These are phyloP conservation scores for Olivierus martensii DNA, from an alignment of 1,140 invertebrate species.

Conservation along the genomic window DNA sequence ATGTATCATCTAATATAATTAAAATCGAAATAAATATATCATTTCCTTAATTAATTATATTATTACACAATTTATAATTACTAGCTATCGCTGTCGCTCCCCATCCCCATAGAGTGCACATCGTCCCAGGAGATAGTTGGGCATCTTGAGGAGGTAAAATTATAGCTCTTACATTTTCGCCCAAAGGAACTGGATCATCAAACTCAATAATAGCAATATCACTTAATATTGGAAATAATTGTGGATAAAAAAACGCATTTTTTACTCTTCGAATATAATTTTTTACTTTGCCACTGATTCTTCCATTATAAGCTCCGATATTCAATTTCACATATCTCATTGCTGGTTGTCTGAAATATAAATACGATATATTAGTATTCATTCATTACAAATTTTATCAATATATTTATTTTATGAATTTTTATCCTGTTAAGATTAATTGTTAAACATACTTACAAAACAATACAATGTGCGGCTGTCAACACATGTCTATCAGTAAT, in stretches of 20 bases:
- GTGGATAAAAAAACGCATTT: neutral
- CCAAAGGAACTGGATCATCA: constrained; percentile 4
- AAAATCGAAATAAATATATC: no score
- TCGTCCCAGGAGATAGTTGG: neutral
- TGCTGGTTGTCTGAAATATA: neutral
- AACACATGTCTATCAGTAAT: constrained; percentile 26
- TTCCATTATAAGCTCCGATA: neutral
- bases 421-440: no score
- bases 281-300: no score
- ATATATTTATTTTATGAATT: no score
- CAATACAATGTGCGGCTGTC: constrained; percentile 28
- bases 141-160: neutral
- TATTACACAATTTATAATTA: no score
- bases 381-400: no score
- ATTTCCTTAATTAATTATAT: no score
- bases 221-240: neutral
- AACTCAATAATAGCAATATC: constrained; percentile 12
- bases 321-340: neutral
- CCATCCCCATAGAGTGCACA: constrained; percentile 4
- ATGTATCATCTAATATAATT: no score
- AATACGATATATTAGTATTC: no score
- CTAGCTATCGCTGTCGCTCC: no score
- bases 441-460: neutral
- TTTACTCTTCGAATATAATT: neutral
- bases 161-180: neutral